These are phyloP conservation scores for Plebejus melissa DNA, from an alignment of 2,888 invertebrate species.

Conservation along the genomic window DNA sequence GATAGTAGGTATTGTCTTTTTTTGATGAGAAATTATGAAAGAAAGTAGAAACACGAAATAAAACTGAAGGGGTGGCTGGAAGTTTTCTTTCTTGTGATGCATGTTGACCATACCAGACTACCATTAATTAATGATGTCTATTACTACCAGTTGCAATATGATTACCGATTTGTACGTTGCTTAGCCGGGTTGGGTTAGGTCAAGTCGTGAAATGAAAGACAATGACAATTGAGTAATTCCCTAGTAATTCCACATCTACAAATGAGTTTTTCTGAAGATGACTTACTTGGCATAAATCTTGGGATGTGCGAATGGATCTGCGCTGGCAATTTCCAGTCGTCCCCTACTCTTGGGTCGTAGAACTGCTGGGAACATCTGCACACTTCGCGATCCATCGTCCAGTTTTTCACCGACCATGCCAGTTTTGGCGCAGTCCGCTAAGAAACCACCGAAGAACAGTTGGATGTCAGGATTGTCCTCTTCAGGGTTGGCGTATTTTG, in stretches of 20 bases:
- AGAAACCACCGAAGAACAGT: slow-evolving; percentile 91
- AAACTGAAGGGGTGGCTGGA: no score
- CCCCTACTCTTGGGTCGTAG: slow-evolving; percentile 94
- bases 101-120: neutral
- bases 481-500: slow-evolving; percentile 86
- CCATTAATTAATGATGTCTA: neutral
- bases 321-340: slow-evolving; percentile 83
- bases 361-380: slow-evolving; percentile 88
- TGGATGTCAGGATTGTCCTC: slow-evolving; percentile 92
- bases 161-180: neutral
- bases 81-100: neutral
- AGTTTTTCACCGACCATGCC: slow-evolving; percentile 90
- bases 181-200: no score
- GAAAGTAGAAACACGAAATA: no score
- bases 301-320: slow-evolving; percentile 89
- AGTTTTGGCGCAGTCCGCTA: slow-evolving; percentile 91
- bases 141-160: no score
- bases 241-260: no score
- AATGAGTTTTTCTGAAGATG: neutral
- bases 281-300: slow-evolving; percentile 89
- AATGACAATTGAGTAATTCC: no score
- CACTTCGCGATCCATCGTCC: slow-evolving; percentile 83
- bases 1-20: neutral
- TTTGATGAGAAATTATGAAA: neutral
- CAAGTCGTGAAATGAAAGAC: no score